Evolutionary conservation across 2,113 vertebrate genomes (phyloP), one percentile per base, ranked within the genome.

Genomic region (Halichoerus grypus): DNA sequence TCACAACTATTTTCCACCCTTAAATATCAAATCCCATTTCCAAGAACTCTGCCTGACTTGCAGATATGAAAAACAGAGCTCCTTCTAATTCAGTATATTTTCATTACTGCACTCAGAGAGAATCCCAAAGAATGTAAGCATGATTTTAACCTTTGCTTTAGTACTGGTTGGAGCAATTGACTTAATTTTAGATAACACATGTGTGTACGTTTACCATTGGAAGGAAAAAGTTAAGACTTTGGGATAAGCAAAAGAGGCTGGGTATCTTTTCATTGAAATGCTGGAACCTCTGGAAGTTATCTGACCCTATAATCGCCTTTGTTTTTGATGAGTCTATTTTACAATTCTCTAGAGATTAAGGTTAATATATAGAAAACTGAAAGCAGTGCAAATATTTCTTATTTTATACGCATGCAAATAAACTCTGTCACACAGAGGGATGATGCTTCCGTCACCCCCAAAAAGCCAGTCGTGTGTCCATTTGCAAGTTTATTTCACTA

Each of bases 401-500:
- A 33, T 79, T 79, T 36, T 91, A 21, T 53, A 53, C 12, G 46
- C 63, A 33, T 88, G 39, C 31, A 42, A 82, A 39, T 55, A 91
- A 82, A 77, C 65, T 88, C 83, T 76, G n/a, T 67, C 13, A 67
- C 33, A 59, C 36, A n/a, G 49, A 72, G 16, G 63, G 16, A 36
- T 31, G 80, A 77, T 24, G 55, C n/a, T 86, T 67, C 12, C 8
- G 15, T 11, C 26, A 36, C 26, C n/a, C 59, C 36, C 46, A 4
- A 61, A 85, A 95, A 57, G 21, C 42, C 39, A 86, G 31, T 80
- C 65, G n/a, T 83, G n/a, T 36, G 82, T 65, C 31, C 31, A 42
- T 79, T 86, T 93, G 31, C 53, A 84, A 94, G 84, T 94, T 79
- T n/a, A 71, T 84, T 91, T 94, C 59, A n/a, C n/a, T 92, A 74